Evolutionary conservation across 1,140 invertebrate genomes (phyloP), one percentile per base, ranked within the genome.

Genomic region (Tetragonula clypearis): DNA sequence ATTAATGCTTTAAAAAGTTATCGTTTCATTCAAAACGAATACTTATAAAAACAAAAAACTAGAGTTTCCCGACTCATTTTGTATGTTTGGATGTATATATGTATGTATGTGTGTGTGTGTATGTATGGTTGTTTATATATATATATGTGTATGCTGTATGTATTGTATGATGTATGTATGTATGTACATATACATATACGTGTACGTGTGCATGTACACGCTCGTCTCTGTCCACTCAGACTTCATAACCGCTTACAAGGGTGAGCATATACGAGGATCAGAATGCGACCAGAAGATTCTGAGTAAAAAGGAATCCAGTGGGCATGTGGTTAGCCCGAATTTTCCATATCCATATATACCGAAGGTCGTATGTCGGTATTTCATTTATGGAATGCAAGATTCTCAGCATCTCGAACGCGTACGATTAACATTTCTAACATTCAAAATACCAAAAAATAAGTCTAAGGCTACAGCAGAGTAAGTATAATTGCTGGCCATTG

Each of bases 241-340:
- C 97, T 99, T 99, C 96, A 99, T 99, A 96, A 97, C 96, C 94
- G 97, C 94, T 92, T 95, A 95, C 76, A 97, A 97, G 91, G 98
- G 98, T 86, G 98, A 98, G 95, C 98, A 99, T 95, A 98, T 99
- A 94, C 96, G 98, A 92, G 98, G 98, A 90, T 98, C 98, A 89
- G 99, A 99, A 95, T 99, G 99, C 96, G 99, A 99, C 95, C 98
- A 99, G 95, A 98, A 98, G 95, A 99, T 99, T 92, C 96, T 99
- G 90, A 98, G 98, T 95, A 97, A 97, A 95, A 98, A 98, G 95
- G 97, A 98, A 95, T 98, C 98, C 71, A 97, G 96, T 89, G 99
- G 99, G 88, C 97, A 96, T 93, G 98, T 99, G 87, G 98, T 97
- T 95, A 99, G 98, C 95, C 99, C 99, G 87, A 99, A 99, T 95